Percentiles rank a stretch among this genome's conserved stretches.
Evolutionary conservation across 2,797 vertebrate species (phyloP).

Genomic region (Diplodus puntazzo): DNA sequence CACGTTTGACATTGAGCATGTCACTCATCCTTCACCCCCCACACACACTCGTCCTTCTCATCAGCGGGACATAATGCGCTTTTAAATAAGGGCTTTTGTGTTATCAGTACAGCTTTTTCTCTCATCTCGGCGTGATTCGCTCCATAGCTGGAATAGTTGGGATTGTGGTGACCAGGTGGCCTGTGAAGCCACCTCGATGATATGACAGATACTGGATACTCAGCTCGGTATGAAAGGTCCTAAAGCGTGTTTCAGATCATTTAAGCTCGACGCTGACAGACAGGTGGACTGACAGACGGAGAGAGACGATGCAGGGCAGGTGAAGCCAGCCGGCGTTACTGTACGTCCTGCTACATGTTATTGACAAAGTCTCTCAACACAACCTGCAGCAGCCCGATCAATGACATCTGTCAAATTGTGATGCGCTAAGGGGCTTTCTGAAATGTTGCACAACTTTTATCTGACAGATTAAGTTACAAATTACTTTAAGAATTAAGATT

Average conservation of each 20-base stretch:
- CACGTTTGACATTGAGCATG: constrained; percentile 72
- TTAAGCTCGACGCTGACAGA: constrained; percentile 59
- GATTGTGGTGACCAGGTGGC: constrained; percentile 75
- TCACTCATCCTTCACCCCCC: constrained; percentile 51
- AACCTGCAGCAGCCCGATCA: background rate
- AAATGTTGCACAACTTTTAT: background rate
- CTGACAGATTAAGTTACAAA: background rate
- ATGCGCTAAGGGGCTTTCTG: background rate
- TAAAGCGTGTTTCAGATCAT: constrained; percentile 27
- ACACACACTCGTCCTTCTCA: constrained; percentile 25
- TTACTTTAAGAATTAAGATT: background rate
- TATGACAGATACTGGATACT: constrained; percentile 42
- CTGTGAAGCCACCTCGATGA: constrained; percentile 62
- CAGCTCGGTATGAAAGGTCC: constrained; percentile 27
- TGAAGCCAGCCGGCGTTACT: background rate
- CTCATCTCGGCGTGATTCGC: constrained; percentile 51
- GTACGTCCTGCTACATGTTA: constrained; percentile 11
- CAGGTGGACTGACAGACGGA: constrained; percentile 29
- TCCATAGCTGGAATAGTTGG: constrained; percentile 76
- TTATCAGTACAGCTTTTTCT: constrained; percentile 44
- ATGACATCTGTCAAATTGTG: background rate
- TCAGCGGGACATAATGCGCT: constrained; percentile 31
- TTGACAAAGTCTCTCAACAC: constrained; percentile 27
- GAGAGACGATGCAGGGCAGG: constrained; percentile 11
- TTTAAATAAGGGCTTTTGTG: constrained; percentile 54